Conservation (phyloP, 2,113 vertebrate species). For the Taxidea taxus region DNA sequence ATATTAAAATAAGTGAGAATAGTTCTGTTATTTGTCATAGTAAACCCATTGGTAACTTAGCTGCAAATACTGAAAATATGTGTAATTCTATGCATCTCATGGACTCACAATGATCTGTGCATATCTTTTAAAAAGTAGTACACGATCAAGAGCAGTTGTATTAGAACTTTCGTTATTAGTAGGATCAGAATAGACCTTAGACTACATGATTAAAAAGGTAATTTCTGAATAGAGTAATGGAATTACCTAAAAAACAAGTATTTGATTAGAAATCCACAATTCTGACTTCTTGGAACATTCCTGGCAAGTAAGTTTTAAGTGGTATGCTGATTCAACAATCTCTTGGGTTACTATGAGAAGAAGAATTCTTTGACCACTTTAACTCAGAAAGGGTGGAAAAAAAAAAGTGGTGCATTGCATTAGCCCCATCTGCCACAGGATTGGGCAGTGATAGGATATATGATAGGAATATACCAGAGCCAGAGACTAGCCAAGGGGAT, state of each 20-base stretch:
- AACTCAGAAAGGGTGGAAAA: neutral
- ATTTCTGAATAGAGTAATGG: neutral
- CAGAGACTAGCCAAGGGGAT: neutral
- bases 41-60: neutral
- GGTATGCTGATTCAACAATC: neutral
- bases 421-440: neutral
- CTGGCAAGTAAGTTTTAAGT: neutral
- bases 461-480: neutral
- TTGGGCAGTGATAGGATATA: fast-evolving
- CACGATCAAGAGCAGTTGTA: neutral
- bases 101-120: neutral
- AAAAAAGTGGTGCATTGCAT: neutral
- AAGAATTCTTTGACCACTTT: neutral
- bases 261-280: neutral
- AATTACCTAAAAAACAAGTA: neutral
- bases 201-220: neutral
- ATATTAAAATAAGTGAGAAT: neutral
- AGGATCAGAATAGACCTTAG: neutral
- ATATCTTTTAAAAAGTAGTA: neutral
- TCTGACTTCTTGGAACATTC: neutral
- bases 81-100: neutral
- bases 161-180: neutral
- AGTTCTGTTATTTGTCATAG: neutral
- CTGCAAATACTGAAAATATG: neutral
- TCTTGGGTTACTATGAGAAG: neutral